Evolutionary conservation across 2,888 invertebrate genomes (phyloP).

Genomic region (Drosophila kuntzei): DNA sequence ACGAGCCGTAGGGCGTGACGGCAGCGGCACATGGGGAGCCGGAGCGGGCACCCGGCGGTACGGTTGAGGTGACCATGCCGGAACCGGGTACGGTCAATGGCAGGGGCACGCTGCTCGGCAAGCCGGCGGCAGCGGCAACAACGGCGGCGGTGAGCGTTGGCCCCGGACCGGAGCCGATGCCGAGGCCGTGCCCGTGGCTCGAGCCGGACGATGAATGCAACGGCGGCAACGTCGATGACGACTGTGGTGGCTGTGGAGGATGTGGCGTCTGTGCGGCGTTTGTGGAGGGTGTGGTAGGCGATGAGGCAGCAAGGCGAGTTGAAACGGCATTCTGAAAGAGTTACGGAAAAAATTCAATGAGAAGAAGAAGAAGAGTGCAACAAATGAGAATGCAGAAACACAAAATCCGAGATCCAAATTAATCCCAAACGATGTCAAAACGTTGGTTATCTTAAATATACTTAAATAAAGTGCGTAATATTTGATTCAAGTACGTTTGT

Average conservation of each 20-base stretch:
- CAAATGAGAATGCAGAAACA: too few relatives aligned
- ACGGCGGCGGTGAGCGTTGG: slow-evolving; percentile 72
- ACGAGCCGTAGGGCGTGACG: slow-evolving; percentile 84
- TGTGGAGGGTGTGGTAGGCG: slow-evolving; percentile 86
- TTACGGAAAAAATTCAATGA: neutral
- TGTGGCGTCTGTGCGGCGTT: slow-evolving; percentile 86
- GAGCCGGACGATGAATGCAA: slow-evolving; percentile 38
- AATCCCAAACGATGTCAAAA: too few relatives aligned
- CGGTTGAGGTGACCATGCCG: slow-evolving; percentile 86
- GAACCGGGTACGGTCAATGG: slow-evolving; percentile 44
- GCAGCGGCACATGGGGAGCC: slow-evolving; percentile 86
- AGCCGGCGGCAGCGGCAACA: slow-evolving; percentile 76
- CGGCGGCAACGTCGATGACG: slow-evolving; percentile 51
- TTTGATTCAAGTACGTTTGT: too few relatives aligned
- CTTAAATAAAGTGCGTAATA: too few relatives aligned
- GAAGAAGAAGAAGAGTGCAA: neutral
- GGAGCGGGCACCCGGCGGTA: slow-evolving; percentile 87
- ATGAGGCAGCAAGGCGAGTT: slow-evolving; percentile 90
- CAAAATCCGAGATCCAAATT: too few relatives aligned
- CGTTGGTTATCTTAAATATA: too few relatives aligned
- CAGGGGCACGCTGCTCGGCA: slow-evolving; percentile 48
- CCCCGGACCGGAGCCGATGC: slow-evolving; percentile 50
- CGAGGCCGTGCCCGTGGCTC: slow-evolving; percentile 32
- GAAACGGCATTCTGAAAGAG: slow-evolving; percentile 87
- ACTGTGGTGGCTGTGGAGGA: slow-evolving; percentile 55